Base-by-base conservation (phyloP, 2,797 vertebrate genomes). In the Hylomyscus alleni region DNA sequence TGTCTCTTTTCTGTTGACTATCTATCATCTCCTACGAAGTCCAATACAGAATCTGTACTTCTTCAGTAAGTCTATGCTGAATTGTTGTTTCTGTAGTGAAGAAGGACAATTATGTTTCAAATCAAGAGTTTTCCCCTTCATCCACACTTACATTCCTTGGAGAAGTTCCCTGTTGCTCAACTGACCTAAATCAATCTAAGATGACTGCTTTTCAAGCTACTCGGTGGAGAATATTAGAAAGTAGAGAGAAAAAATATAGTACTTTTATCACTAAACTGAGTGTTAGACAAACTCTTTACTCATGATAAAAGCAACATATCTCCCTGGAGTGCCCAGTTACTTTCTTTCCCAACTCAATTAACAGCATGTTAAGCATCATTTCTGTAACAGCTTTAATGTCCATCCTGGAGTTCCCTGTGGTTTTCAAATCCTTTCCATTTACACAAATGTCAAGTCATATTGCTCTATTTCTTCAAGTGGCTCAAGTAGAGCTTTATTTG, bases 341-440 rank as follows among this genome's bases (percentile, higher is more conserved):
- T 0, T 50, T 96, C 83, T 72, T 87, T 11, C 67, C 69, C 56
- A 52, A 94, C 22, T 76, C 94, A 96, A 89, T 93, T 96, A 97
- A 96, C 0, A 2, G 17, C 65, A 62, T 24, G 2, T 86, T 96
- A 96, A 97, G 26, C 17, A 69, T 58, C 54, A 97, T 92, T 94
- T 97, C 85, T 96, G 52, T 89, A 96, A 96, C 89, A 94, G 34
- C 20, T 96, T 98, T 91, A 89, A 84, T 93, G 40, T 95, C 60
- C 89, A 78, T 65, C 6, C 52, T 80, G 54, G 62, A 62, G 72
- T 67, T 50, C 40, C 47, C 58, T 90, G 10, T 12, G 78, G 47
- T 60, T 95, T 50, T 95, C 73, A 95, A 94, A 94, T 44, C 34
- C 54, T 82, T 95, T 85, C 14, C 78, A 75, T 56, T 94, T 76